Percentiles rank a stretch among this genome's conserved stretches.
Conservation (phyloP, 2,888 invertebrate genomes). For the Gari tellinella region DNA sequence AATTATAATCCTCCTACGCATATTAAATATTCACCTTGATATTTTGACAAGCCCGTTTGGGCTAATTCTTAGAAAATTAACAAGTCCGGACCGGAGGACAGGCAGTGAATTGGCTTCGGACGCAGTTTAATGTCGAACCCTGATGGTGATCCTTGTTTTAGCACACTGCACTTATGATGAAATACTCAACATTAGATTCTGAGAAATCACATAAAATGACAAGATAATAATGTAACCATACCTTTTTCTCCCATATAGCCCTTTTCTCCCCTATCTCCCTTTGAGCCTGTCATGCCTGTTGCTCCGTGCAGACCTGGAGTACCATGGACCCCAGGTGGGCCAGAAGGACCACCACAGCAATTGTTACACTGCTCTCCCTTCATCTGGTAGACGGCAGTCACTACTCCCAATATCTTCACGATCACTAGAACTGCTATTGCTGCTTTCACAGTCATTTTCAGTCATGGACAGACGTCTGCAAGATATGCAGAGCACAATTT, state of each 20-base stretch:
- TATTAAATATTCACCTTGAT: too few species aligned
- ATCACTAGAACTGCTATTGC: conserved; percentile 3
- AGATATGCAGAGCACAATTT: too few species aligned
- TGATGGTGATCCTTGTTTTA: too few species aligned
- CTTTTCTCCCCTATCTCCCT: conserved; percentile 76
- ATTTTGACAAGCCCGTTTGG: too few species aligned
- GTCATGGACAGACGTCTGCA: neutral
- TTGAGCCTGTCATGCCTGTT: conserved; percentile 73
- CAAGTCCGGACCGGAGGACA: too few species aligned
- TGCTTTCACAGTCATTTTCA: neutral
- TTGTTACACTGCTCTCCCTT: conserved; percentile 62
- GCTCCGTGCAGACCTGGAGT: conserved; percentile 75
- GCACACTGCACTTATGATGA: too few species aligned
- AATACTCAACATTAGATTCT: too few species aligned
- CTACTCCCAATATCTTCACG: conserved; percentile 3
- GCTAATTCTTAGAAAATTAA: too few species aligned
- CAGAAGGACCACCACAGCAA: conserved; percentile 75
- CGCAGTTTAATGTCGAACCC: too few species aligned
- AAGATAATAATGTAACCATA: conserved; percentile 19
- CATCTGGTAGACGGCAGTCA: conserved; percentile 37
- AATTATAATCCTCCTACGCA: too few species aligned
- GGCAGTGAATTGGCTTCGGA: too few species aligned
- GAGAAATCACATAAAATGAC: too few species aligned
- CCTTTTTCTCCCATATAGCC: conserved; percentile 70
- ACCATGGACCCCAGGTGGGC: conserved; percentile 78